Evolutionary conservation across 2,888 invertebrate genomes (phyloP), one percentile per base, ranked within the genome.

Genomic region (Helicoverpa assulta): DNA sequence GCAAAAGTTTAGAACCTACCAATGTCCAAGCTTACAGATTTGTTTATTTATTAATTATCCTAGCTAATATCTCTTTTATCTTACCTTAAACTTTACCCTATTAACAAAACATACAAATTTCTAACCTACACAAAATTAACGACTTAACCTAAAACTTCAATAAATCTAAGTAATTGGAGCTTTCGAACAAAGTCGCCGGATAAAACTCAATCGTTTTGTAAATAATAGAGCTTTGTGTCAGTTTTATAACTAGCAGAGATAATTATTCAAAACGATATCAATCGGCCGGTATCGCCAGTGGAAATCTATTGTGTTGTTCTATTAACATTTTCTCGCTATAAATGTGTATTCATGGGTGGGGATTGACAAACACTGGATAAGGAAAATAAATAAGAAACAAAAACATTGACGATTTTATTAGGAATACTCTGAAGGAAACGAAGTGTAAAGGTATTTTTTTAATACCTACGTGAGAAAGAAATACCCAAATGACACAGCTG

Each of bases 251-350:
- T 87, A 75, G 88, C 86, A 90, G 89, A 84, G 80, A 88, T 90
- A 91, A 92, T 91, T 91, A 91, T 91, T 89, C 89, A 88, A 69
- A 67, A 68, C 85, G 89, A 90, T 92, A 91, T 75, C 81, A 83
- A 89, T 89, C 90, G 83, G 73, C 79, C 70, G 76, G 69, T 82
- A 84, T 83, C 86, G 73, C 76, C 73, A 74, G 70, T 81, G 84
- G 78, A 81, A 81, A 87, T 88, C 87, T 87, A 90, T 90, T 89
- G 89, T 90, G 75, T 81, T 83, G 82, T 76, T 83, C 80, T 82
- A 87, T 88, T 87, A 85, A 85, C 83, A 86, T 89, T 90, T 89
- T 87, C 88, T 87, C 62, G 85, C 81, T 84, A 88, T 86, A 85
- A 86, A 86, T 83, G 82, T 80, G 73, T 82, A 79, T 82, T 78